Conservation (phyloP, 1,140 invertebrate genomes). For the Fopius arisanus region DNA sequence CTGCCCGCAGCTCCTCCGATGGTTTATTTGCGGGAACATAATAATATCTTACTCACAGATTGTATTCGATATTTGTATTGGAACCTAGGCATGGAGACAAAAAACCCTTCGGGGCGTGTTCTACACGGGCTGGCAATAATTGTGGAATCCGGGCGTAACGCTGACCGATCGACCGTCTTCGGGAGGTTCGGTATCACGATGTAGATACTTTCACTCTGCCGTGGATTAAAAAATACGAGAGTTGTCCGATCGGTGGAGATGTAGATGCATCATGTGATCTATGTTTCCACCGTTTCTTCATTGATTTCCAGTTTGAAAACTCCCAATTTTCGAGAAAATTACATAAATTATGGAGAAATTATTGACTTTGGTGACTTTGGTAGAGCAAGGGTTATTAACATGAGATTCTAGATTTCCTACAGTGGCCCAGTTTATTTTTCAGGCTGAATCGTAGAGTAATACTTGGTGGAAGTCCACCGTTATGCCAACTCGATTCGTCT, state of each 20-base stretch:
- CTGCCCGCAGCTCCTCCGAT: neutral
- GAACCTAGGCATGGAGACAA: neutral
- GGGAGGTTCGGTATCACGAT: neutral
- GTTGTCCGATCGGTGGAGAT: neutral
- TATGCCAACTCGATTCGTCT: slow-evolving; percentile 4
- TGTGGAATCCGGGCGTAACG: neutral
- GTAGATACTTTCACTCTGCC: neutral
- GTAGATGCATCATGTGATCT: neutral
- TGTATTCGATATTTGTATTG: neutral
- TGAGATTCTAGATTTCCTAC: neutral
- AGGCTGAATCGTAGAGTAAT: slow-evolving; percentile 10
- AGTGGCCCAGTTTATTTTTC: slow-evolving; percentile 3
- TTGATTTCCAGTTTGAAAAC: neutral
- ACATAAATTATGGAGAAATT: neutral
- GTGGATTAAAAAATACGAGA: slow-evolving; percentile 3
- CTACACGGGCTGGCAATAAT: neutral
- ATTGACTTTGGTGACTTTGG: neutral
- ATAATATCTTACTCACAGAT: neutral
- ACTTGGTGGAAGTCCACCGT: slow-evolving; percentile 9
- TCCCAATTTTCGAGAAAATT: neutral
- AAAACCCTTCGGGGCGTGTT: neutral
- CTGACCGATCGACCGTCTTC: slow-evolving; percentile 2
- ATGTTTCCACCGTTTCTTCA: neutral
- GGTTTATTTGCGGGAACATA: neutral
- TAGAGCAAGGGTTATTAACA: neutral